These are phyloP conservation scores for Cybosia mesomella DNA, from an alignment of 2,888 invertebrate species.

Conservation along the genomic window DNA sequence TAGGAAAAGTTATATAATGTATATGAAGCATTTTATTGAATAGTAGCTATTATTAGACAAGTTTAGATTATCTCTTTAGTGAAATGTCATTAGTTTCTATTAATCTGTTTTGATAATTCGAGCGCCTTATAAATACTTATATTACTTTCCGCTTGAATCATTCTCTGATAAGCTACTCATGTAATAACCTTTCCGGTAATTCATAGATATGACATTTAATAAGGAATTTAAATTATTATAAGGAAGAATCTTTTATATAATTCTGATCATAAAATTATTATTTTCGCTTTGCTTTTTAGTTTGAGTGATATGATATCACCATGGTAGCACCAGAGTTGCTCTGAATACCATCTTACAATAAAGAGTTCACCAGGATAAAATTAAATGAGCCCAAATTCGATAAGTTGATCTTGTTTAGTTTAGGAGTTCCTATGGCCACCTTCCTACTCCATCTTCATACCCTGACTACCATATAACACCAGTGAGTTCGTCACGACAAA, in stretches of 20 bases:
- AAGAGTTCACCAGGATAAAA: too few relatives aligned
- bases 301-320: too few relatives aligned
- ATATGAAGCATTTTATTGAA: background rate
- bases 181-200: background rate
- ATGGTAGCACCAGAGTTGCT: too few relatives aligned
- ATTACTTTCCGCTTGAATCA: background rate
- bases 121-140: background rate
- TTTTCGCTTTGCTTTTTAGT: too few relatives aligned
- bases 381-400: too few relatives aligned
- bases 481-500: too few relatives aligned
- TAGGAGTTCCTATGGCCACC: too few relatives aligned
- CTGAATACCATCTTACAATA: too few relatives aligned
- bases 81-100: background rate
- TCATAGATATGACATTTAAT: background rate
- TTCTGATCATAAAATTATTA: too few relatives aligned
- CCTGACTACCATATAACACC: too few relatives aligned
- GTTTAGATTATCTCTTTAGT: background rate
- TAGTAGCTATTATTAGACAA: background rate
- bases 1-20: background rate
- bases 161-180: background rate
- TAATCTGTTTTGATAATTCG: conserved; percentile 2
- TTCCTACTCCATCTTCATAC: too few relatives aligned
- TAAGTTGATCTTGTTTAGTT: too few relatives aligned
- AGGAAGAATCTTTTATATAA: background rate
- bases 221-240: background rate